Percentiles rank a stretch among this genome's conserved stretches.
Conservation (phyloP, 2,113 vertebrate species). For the Jacana jacana region DNA sequence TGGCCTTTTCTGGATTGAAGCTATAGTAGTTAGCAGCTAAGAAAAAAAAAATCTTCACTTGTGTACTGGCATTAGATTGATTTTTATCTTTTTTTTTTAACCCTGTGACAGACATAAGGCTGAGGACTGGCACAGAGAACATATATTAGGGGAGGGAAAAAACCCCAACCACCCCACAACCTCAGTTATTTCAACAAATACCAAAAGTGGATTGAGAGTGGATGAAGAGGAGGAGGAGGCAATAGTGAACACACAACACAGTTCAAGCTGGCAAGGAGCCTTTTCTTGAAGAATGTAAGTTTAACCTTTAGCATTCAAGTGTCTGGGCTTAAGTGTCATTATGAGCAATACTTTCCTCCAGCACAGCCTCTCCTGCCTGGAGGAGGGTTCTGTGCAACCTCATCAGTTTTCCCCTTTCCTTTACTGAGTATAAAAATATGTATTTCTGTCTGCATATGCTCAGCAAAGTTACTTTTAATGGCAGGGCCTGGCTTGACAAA, state of each 20-base stretch:
- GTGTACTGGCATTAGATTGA: background rate
- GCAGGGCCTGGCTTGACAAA: background rate
- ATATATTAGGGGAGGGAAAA: background rate
- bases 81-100: background rate
- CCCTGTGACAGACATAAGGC: background rate
- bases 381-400: slow-evolving; percentile 61
- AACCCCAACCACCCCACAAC: background rate
- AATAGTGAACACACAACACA: slow-evolving; percentile 42
- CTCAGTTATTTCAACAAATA: slow-evolving; percentile 32
- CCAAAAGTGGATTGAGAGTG: slow-evolving; percentile 13
- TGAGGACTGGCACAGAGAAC: background rate
- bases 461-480: background rate
- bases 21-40: background rate
- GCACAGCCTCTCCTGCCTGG: slow-evolving; percentile 62
- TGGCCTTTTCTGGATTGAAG: background rate
- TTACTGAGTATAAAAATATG: background rate
- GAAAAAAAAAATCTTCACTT: background rate
- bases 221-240: slow-evolving; percentile 58
- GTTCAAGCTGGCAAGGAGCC: slow-evolving; percentile 72
- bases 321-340: slow-evolving; percentile 74
- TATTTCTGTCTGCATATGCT: background rate
- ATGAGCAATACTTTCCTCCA: slow-evolving; percentile 72
- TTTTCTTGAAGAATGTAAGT: slow-evolving; percentile 74
- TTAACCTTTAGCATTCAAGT: slow-evolving; percentile 81
- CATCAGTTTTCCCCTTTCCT: slow-evolving; percentile 24